phyloP scores from a whole-genome alignment of 2,113 vertebrate species.

The Anser cygnoides region DNA sequence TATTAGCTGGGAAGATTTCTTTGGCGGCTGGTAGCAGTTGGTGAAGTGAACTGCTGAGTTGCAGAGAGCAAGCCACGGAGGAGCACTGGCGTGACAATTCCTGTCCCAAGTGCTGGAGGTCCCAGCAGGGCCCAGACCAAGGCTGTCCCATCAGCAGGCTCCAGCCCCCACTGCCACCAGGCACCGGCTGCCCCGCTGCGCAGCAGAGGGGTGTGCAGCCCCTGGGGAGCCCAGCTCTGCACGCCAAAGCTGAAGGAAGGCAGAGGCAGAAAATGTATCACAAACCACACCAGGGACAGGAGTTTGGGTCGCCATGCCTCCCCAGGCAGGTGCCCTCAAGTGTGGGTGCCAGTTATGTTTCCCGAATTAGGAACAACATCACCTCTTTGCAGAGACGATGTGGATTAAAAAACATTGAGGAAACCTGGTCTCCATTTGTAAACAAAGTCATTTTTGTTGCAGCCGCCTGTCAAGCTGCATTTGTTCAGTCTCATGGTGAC shows the following conservation, averaged over 20 bases:
- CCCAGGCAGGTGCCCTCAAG: neutral
- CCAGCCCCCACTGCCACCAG: neutral
- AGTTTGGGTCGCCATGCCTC: neutral
- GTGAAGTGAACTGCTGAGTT: neutral
- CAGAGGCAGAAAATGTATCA: neutral
- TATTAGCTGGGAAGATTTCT: neutral
- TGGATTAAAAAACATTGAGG: neutral
- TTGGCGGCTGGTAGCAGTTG: neutral
- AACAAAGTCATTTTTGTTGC: neutral
- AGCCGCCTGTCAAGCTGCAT: neutral
- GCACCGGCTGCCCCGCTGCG: neutral
- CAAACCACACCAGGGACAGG: neutral
- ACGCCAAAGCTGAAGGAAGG: rapidly evolving
- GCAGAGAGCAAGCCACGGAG: neutral
- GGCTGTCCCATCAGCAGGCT: neutral
- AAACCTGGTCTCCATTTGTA: neutral
- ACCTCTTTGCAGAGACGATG: neutral
- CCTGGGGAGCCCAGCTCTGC: neutral
- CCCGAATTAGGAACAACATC: neutral
- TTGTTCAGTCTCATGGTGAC: neutral
- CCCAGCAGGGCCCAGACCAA: neutral
- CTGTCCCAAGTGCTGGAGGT: neutral
- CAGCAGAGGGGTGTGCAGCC: neutral
- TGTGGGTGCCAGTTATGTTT: neutral
- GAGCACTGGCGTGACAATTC: neutral